Evolutionary conservation across 2,797 vertebrate species (phyloP), one percentile per base, ranked within the genome.

Genomic region (Epinephelus malabaricus): DNA sequence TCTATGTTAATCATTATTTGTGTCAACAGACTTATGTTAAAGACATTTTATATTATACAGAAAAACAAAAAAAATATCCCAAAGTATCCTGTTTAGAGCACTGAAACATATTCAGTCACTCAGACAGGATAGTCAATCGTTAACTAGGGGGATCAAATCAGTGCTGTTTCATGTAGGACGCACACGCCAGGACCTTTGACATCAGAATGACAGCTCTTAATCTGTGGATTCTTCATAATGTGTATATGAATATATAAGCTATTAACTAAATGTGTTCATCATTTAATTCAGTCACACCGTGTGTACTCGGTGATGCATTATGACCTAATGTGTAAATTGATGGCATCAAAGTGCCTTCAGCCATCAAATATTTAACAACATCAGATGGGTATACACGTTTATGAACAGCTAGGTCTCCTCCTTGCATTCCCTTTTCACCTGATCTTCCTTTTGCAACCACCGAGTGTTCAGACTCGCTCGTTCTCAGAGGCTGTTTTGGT

Each of bases 281-380:
- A 73, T 78, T 88, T 79, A 73, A 87, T 86, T 83, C 79, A 68
- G 65, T 64, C 62, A 68, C 73, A 66, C 60, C 60, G 63, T 78
- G 85, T 85, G 78, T 60, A 69, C 82, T 74, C 75, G 74, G 63
- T 76, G 76, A 73, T 53, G 78, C 58, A 86, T 88, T 86, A 88
- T 86, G 83, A 81, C 82, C 86, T 86, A 81, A 79, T 79, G 86
- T 89, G 89, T 81, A 89, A 90, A 92, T 82, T 75, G 86, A 89
- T 81, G 83, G 85, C 82, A 86, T 92, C 86, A 90, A 88, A 86
- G 90, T 76, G 89, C 89, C 90, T 79, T 86, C 75, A 80, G 76
- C 85, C 54, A 94, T 94, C 85, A 92, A 92, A 93, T 92, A 95
- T 94, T 93, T 82, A 94, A 90, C 90, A 91, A 69, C 67, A 74